Base-by-base conservation (phyloP, 2,797 vertebrate species). In the Leucoraja ocellata region DNA sequence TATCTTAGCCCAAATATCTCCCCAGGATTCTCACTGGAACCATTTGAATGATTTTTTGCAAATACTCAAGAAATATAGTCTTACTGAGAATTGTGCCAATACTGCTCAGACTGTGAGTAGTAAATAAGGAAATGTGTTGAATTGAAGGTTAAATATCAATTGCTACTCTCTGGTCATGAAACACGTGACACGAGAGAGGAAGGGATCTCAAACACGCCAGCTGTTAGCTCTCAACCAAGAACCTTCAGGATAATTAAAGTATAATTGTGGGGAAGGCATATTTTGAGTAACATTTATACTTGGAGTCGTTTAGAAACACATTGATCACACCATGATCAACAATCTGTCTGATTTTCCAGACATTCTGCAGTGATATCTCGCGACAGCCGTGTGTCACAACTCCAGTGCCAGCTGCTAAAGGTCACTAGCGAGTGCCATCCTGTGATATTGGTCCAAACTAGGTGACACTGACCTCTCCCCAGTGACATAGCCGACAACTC, bases 261-360 rank as follows among this genome's bases (percentile, higher is more conserved):
- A 88, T 7, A 86, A 86, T 18, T n/a, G 65, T 65, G 58, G 28
- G 5, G 32, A 65, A 63, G 32, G 28, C 16, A 18, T 36, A 79
- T 39, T 39, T 39, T 79, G 39, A 79, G 78, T 79, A 18, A 79
- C 78, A 79, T 86, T 32, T 63, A 65, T 65, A 86, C 58, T 86
- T 2, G n/a, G 25, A n/a, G 58, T 86, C 28, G 23, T 25, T 86
- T 28, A 28, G 39, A 32, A 86, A 18, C 83, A 58, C 46, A 84
- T 84, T 84, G 71, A 74, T 61, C 11, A 86, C 83, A 65, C 14
- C 14, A 86, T 86, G 83, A 63, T 65, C 28, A 63, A 18, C 58
- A 86, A 86, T n/a, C 83, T 65, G 28, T n/a, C 83, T 65, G 58
- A 86, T 86, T 63, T 86, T 86, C 58, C 83, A 65, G 28, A 63